A percentile compares a stretch with the other conserved stretches of the same genome.
phyloP scores from a whole-genome alignment of 1,140 invertebrate genomes.

The Sinonovacula constricta region DNA sequence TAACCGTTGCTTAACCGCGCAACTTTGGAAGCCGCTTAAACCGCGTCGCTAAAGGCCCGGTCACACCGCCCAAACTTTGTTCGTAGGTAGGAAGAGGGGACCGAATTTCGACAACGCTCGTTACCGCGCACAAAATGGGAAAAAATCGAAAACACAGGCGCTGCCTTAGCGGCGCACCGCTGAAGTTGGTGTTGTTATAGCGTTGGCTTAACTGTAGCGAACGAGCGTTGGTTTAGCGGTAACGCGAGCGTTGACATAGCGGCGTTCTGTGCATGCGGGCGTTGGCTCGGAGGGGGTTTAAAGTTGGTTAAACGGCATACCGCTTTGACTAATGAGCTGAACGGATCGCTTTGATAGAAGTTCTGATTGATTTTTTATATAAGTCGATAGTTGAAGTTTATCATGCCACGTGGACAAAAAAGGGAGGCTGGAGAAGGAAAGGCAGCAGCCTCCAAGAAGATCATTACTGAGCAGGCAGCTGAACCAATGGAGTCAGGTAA shows the following conservation, averaged over 20 bases:
- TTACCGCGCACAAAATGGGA: too few relatives aligned
- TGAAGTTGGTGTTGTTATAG: too few relatives aligned
- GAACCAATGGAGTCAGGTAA: slow-evolving; percentile 37
- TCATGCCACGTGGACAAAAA: slow-evolving; percentile 34
- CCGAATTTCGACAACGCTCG: too few relatives aligned
- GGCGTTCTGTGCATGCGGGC: background rate
- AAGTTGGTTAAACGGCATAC: slow-evolving; percentile 29
- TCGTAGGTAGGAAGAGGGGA: too few relatives aligned
- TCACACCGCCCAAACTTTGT: too few relatives aligned
- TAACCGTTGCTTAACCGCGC: too few relatives aligned
- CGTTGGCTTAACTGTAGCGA: slow-evolving; percentile 10
- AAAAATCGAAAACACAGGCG: too few relatives aligned
- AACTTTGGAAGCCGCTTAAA: too few relatives aligned
- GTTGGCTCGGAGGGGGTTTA: slow-evolving; percentile 27
- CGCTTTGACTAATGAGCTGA: slow-evolving; percentile 20
- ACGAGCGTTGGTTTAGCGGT: too few relatives aligned
- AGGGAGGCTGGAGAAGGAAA: too few relatives aligned
- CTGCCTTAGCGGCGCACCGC: too few relatives aligned
- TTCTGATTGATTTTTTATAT: slow-evolving; percentile 24
- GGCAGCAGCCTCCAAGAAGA: slow-evolving; percentile 42
- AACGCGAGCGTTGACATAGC: background rate
- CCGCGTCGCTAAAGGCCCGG: too few relatives aligned
- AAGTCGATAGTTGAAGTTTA: slow-evolving; percentile 26
- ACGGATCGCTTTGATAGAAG: slow-evolving; percentile 31
- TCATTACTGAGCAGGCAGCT: slow-evolving; percentile 40